These are phyloP conservation scores for Emys orbicularis DNA, from an alignment of 2,797 vertebrate species.

Conservation along the genomic window DNA sequence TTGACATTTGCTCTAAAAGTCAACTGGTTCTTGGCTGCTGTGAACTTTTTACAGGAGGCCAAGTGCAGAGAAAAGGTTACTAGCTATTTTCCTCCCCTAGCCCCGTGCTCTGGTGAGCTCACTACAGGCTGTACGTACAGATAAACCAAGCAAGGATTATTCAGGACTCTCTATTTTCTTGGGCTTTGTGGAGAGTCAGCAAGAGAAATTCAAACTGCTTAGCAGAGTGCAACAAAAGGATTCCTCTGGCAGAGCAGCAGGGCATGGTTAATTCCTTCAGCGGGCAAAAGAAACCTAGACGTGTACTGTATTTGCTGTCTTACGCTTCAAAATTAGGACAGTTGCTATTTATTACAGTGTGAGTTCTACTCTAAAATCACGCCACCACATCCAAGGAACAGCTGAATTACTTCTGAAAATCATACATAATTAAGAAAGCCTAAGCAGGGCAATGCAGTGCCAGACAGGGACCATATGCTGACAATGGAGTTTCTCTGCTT, in stretches of 20 bases:
- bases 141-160: constrained; percentile 20
- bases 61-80: background rate
- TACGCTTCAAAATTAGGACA: constrained; percentile 43
- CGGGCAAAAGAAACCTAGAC: constrained; percentile 37
- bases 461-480: background rate
- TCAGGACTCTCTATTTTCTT: constrained; percentile 38
- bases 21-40: background rate
- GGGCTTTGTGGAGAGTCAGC: constrained; percentile 43
- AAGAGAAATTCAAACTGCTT: constrained; percentile 52
- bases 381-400: background rate
- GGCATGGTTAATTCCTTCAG: constrained; percentile 57
- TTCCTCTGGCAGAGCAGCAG: constrained; percentile 53
- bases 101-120: background rate
- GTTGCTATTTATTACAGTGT: constrained; percentile 7
- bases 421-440: constrained; percentile 12
- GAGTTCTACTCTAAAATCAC: constrained; percentile 30
- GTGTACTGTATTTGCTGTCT: constrained; percentile 37
- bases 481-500: constrained; percentile 40
- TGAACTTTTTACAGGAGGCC: background rate
- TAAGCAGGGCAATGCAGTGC: background rate
- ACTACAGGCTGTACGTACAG: background rate
- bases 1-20: background rate
- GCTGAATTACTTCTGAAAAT: constrained; percentile 37
- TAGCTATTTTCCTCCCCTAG: background rate
- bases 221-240: constrained; percentile 54